Conservation (phyloP, 1,140 invertebrate species). For the Neodiprion virginianus region DNA sequence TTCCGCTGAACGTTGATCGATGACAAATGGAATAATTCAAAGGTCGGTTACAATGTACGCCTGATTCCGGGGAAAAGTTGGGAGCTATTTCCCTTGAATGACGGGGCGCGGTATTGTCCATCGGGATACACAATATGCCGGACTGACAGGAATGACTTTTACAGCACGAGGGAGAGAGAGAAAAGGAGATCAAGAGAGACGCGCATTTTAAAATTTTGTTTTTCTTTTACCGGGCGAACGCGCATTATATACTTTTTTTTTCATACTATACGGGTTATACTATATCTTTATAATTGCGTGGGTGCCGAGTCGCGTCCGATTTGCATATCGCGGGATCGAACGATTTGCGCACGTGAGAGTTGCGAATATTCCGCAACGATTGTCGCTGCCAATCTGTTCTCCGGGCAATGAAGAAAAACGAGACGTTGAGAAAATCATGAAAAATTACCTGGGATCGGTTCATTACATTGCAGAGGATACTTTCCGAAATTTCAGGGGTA, state of each 20-base stretch:
- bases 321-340: neutral
- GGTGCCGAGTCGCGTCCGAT: neutral
- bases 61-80: neutral
- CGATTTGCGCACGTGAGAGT: neutral
- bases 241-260: no score
- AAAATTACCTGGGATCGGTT: no score
- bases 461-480: no score
- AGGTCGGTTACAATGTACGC: neutral
- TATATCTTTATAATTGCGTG: neutral
- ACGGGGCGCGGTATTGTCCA: no score
- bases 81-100: neutral
- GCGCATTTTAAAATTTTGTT: no score
- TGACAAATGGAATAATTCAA: no score
- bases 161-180: neutral
- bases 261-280: neutral
- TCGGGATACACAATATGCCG: neutral
- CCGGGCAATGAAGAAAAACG: no score
- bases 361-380: neutral
- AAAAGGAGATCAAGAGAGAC: no score
- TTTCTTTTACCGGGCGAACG: no score
- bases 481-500: no score
- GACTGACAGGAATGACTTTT: constrained; percentile 2
- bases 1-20: no score
- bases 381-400: neutral
- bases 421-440: no score